Evolutionary conservation across 2,888 invertebrate genomes (phyloP).

Genomic region (Dynastes hyllus): DNA sequence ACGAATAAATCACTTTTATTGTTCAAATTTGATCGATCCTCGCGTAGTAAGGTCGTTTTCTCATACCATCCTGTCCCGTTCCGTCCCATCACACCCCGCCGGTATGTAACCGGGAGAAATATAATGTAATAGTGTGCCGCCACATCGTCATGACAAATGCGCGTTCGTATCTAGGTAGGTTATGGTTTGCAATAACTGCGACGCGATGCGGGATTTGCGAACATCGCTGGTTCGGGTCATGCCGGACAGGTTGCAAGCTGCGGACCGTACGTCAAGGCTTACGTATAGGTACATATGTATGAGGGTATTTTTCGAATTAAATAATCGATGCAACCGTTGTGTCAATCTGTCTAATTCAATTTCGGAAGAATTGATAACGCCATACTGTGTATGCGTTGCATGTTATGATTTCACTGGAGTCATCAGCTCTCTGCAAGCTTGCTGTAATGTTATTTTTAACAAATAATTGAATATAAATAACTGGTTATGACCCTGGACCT

Average conservation of each 20-base stretch:
- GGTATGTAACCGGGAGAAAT: background rate
- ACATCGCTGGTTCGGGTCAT: background rate
- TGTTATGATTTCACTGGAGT: too few species aligned
- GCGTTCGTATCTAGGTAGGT: background rate
- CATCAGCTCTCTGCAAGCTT: too few species aligned
- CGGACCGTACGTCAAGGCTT: too few species aligned
- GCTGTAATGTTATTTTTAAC: too few species aligned
- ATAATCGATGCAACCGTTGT: slow-evolving; percentile 5
- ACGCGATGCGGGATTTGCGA: background rate
- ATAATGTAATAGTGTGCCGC: slow-evolving; percentile 19
- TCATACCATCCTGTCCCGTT: background rate
- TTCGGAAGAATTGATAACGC: background rate
- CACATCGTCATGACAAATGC: background rate
- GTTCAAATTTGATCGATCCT: background rate
- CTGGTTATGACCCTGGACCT: too few species aligned
- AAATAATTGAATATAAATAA: too few species aligned
- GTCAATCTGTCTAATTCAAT: slow-evolving; percentile 3
- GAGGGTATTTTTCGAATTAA: background rate
- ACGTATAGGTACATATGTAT: too few species aligned
- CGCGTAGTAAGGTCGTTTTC: background rate
- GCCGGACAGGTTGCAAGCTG: background rate
- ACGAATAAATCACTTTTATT: slow-evolving; percentile 14
- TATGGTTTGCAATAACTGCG: background rate
- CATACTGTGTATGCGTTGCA: too few species aligned
- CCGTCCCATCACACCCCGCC: background rate